Evolutionary conservation across 2,888 invertebrate species (phyloP), one percentile per base, ranked within the genome.

Genomic region (Parascotia fuliginaria): DNA sequence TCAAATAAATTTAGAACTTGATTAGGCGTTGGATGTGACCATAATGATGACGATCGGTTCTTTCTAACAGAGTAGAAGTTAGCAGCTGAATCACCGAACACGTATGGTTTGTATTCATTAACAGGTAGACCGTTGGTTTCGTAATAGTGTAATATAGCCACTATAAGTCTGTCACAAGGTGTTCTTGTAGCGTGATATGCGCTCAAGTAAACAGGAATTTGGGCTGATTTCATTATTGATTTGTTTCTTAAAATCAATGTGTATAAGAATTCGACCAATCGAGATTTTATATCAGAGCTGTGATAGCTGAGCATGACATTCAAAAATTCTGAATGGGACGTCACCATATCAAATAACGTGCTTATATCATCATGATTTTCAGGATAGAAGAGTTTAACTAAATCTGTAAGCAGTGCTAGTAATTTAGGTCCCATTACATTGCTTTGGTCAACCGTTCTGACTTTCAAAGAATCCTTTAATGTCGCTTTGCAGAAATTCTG

Each of bases 61-160:
- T 93, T 93, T 40, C 94, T 91, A 0, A 96, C 93, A 1, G 96
- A 95, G 75, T 97, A 97, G 77, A 96, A 95, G 41, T 94, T 94
- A 0, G 96, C 94, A 0, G 97, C 97, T 1, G 96, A 94, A 75
- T 95, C 94, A 0, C 97, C 97, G 96, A 97, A 98, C 0, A 98
- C 87, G 70, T 96, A 96, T 0, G 98, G 98, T 57, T 96, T 95
- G 78, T 93, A 96, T 67, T 95, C 92, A 40, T 93, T 89, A 9
- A 96, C 89, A 13, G 94, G 93, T 50, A 95, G 89, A 42, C 94
- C 94, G 73, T 94, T 94, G 52, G 86, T 87, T 85, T 97, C 96
- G 84, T 96, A 96, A 55, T 93, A 88, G 61, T 94, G 93, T 45
- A 97, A 79, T 56, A 97, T 91, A 40, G 94, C 88, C 51, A 96